These are phyloP conservation scores for Sardina pilchardus DNA, from an alignment of 2,113 vertebrate species.

Conservation along the genomic window DNA sequence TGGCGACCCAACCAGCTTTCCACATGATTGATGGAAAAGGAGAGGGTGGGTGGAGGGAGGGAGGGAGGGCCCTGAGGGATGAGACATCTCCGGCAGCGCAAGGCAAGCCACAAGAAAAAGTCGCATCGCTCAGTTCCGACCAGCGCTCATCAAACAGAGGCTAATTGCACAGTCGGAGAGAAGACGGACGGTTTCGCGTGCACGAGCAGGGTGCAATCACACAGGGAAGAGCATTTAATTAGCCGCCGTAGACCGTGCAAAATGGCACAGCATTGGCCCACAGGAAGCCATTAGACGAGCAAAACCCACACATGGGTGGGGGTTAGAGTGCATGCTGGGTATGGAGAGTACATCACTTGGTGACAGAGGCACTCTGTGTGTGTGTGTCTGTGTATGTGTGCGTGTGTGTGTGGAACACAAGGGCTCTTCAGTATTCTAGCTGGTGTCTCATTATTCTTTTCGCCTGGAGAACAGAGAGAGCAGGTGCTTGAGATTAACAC, in stretches of 20 bases:
- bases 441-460: background rate
- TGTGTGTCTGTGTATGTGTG: constrained; percentile 12
- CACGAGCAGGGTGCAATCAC: background rate
- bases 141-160: background rate
- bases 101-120: background rate
- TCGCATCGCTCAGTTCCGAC: background rate
- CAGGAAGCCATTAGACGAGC: constrained; percentile 15
- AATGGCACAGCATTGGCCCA: constrained; percentile 16
- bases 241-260: background rate
- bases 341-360: background rate
- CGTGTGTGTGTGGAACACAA: constrained; percentile 14
- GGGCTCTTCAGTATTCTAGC: constrained; percentile 3
- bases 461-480: constrained; percentile 4
- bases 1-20: constrained; percentile 11
- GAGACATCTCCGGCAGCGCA: background rate
- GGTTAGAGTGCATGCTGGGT: background rate
- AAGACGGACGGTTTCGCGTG: background rate
- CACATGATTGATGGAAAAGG: constrained; percentile 5
- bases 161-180: constrained; percentile 13
- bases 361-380: background rate
- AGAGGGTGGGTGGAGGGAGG: background rate
- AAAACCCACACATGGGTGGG: background rate
- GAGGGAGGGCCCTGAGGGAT: background rate
- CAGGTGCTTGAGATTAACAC: constrained; percentile 25
- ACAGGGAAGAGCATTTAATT: constrained; percentile 30